Evolutionary conservation across 1,140 invertebrate species (phyloP).

Genomic region (Wiebesia pumilae): DNA sequence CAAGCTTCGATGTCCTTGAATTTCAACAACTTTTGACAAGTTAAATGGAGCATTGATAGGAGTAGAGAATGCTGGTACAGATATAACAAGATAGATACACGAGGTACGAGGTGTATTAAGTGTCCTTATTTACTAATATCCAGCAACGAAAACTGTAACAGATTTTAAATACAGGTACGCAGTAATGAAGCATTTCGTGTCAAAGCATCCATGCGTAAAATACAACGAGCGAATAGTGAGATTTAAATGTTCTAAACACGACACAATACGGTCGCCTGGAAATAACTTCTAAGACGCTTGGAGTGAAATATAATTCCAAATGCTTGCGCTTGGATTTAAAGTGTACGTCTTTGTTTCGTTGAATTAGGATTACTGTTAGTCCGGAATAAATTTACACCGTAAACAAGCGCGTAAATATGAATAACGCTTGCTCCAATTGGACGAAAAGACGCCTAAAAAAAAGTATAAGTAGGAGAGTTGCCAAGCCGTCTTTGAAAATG

Average conservation of each 20-base stretch:
- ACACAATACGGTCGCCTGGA: background rate
- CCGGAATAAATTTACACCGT: background rate
- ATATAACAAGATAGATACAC: background rate
- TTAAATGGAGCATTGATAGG: background rate
- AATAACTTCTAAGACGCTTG: background rate
- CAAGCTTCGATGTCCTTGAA: background rate
- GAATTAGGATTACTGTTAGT: background rate
- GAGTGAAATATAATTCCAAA: background rate
- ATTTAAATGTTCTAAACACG: background rate
- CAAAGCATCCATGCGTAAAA: background rate
- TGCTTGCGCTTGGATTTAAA: background rate
- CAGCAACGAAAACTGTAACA: background rate
- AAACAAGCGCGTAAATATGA: slow-evolving; percentile 15
- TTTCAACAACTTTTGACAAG: background rate
- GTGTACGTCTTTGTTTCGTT: background rate
- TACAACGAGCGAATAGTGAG: background rate
- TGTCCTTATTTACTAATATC: background rate
- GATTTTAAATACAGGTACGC: background rate
- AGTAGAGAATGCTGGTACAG: background rate
- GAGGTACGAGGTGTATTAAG: background rate
- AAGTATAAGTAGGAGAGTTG: background rate
- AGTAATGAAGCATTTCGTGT: background rate
- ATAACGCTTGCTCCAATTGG: background rate
- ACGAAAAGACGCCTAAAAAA: background rate
- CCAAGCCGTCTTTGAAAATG: background rate